Evolutionary conservation across 2,113 vertebrate species (phyloP).

Genomic region (Antidorcas marsupialis): DNA sequence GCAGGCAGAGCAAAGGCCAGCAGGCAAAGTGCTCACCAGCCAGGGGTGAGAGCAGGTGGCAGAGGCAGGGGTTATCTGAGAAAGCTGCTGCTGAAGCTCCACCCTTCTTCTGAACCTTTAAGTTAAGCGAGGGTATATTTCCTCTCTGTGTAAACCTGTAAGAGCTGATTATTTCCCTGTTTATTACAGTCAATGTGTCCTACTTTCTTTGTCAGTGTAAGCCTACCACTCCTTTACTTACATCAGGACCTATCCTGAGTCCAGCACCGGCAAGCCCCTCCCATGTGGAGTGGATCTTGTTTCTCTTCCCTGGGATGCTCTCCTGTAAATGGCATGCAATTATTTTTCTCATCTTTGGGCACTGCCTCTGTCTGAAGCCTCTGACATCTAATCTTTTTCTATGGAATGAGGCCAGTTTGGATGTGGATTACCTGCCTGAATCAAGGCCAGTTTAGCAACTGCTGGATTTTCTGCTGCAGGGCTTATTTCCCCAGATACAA

Average conservation of each 20-base stretch:
- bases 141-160: not conserved
- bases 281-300: too few relatives aligned
- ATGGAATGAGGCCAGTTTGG: not conserved
- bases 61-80: not conserved
- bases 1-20: not conserved
- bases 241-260: not conserved
- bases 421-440: not conserved
- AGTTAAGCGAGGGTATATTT: not conserved
- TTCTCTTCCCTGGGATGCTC: too few relatives aligned
- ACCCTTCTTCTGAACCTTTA: not conserved
- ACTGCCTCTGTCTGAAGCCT: not conserved
- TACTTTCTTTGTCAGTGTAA: not conserved
- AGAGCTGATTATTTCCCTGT: not conserved
- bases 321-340: not conserved
- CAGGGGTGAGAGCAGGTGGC: not conserved
- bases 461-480: not conserved
- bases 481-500: not conserved
- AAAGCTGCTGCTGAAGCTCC: not conserved
- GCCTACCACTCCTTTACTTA: not conserved
- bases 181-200: not conserved
- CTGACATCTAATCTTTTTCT: not conserved
- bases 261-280: not conserved
- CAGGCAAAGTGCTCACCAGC: not conserved
- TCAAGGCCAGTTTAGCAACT: not conserved
- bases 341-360: not conserved